Evolutionary conservation across 2,797 vertebrate species (phyloP).

Genomic region (Pseudopleuronectes americanus): DNA sequence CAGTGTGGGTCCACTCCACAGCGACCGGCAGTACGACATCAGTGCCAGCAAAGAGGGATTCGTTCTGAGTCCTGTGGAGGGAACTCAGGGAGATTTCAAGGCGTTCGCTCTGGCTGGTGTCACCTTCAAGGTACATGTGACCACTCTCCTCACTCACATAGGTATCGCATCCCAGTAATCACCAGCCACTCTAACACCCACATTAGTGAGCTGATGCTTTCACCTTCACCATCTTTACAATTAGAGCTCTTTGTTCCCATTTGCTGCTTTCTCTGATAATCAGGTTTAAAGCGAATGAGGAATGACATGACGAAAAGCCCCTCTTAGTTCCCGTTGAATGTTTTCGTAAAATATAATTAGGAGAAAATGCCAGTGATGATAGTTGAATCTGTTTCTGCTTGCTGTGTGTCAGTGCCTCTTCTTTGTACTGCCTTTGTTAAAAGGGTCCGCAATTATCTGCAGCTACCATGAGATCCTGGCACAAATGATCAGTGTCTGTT

Average conservation of each 20-base stretch:
- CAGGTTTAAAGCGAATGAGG: conserved; percentile 22
- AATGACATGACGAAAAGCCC: conserved; percentile 18
- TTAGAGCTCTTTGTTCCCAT: conserved; percentile 6
- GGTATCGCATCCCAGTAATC: conserved; percentile 1
- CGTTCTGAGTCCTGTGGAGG: conserved; percentile 91
- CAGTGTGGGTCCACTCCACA: conserved; percentile 96
- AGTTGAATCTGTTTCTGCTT: conserved; percentile 19
- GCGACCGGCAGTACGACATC: conserved; percentile 91
- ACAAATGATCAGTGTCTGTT: conserved; percentile 38
- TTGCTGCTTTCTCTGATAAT: conserved; percentile 5
- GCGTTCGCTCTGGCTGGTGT: conserved; percentile 97
- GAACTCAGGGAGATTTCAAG: conserved; percentile 92
- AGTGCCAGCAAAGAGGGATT: conserved; percentile 95
- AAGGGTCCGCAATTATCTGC: conserved; percentile 44
- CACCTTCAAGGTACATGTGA: conserved; percentile 90
- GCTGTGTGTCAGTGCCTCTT: conserved; percentile 2
- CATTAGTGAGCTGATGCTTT: conserved; percentile 10
- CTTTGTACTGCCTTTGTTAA: conserved; percentile 48
- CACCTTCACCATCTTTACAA: background rate
- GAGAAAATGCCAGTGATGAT: conserved; percentile 25
- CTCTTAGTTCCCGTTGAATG: conserved; percentile 8
- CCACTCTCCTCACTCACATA: background rate
- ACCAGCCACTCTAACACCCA: background rate
- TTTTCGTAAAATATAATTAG: conserved; percentile 41
- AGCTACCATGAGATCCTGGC: conserved; percentile 30